A percentile compares a stretch with the other conserved stretches of the same genome.
Conservation (phyloP, 2,888 invertebrate genomes). For the Chironomus tentans region DNA sequence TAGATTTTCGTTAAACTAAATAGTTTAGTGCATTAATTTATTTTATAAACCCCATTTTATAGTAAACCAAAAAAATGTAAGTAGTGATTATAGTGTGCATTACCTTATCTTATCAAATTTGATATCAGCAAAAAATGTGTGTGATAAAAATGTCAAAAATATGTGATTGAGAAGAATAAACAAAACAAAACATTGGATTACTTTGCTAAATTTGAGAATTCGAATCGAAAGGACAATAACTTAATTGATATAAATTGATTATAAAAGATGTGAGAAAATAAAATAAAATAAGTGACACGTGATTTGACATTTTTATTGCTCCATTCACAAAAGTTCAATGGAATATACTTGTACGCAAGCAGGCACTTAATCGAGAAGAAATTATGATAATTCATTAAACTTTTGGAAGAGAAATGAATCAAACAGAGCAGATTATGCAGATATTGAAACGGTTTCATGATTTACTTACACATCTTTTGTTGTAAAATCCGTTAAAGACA, state of each 20-base stretch:
- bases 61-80: constrained; percentile 18
- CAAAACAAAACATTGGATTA: background rate
- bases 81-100: background rate
- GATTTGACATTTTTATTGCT: background rate
- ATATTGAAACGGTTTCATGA: background rate
- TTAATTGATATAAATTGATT: background rate
- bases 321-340: background rate
- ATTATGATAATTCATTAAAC: too few relatives aligned
- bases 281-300: background rate
- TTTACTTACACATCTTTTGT: background rate
- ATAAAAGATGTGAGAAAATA: background rate
- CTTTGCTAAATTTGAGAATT: background rate
- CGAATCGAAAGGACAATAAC: background rate
- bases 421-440: background rate
- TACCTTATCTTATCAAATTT: background rate
- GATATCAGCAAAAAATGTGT: background rate
- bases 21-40: constrained; percentile 22
- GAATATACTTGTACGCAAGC: too few relatives aligned
- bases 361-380: too few relatives aligned
- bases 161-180: background rate
- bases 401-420: background rate
- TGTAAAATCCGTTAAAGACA: background rate
- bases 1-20: constrained; percentile 1
- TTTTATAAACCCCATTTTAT: constrained; percentile 1
- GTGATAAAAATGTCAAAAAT: background rate